phyloP scores from a whole-genome alignment of 2,797 vertebrate genomes.

The Sebastes itinus region DNA sequence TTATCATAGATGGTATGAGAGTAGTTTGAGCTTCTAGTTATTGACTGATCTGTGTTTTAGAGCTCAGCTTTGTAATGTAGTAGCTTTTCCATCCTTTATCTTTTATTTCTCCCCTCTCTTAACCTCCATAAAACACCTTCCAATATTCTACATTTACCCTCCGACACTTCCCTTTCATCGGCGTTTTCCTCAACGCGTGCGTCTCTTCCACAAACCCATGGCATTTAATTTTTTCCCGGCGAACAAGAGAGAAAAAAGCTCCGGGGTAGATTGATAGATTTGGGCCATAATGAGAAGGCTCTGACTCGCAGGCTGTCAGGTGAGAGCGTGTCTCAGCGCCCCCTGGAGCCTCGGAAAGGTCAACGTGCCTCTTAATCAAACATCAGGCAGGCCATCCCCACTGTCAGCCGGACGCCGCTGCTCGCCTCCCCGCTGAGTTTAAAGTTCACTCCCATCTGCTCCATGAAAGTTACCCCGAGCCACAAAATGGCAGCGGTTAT shows the following conservation, averaged over 20 bases:
- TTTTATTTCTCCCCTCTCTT: neutral
- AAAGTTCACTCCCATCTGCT: conserved; percentile 81
- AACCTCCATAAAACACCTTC: neutral
- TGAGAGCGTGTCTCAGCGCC: conserved; percentile 68
- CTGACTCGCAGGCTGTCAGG: conserved; percentile 66
- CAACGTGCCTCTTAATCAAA: conserved; percentile 84
- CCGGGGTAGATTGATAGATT: conserved; percentile 68
- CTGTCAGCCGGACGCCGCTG: conserved; percentile 71
- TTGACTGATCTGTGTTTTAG: conserved; percentile 20
- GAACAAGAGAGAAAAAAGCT: conserved; percentile 24
- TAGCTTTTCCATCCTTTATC: neutral
- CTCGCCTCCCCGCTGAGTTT: conserved; percentile 70
- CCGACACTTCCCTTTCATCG: conserved; percentile 10
- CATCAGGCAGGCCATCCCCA: conserved; percentile 70
- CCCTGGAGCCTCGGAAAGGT: conserved; percentile 81
- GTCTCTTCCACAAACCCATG: conserved; percentile 12
- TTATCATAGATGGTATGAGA: conserved; percentile 16
- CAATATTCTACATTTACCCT: conserved; percentile 16
- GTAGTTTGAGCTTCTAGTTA: conserved; percentile 12
- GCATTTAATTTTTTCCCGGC: conserved; percentile 36
- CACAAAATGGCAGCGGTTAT: conserved; percentile 43
- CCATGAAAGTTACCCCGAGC: conserved; percentile 45
- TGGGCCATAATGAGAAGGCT: conserved; percentile 66
- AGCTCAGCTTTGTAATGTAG: neutral
- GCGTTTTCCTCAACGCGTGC: conserved; percentile 12